Percentiles rank a stretch among this genome's conserved stretches.
Evolutionary conservation across 2,888 invertebrate genomes (phyloP).

Genomic region (Cephus runcator): DNA sequence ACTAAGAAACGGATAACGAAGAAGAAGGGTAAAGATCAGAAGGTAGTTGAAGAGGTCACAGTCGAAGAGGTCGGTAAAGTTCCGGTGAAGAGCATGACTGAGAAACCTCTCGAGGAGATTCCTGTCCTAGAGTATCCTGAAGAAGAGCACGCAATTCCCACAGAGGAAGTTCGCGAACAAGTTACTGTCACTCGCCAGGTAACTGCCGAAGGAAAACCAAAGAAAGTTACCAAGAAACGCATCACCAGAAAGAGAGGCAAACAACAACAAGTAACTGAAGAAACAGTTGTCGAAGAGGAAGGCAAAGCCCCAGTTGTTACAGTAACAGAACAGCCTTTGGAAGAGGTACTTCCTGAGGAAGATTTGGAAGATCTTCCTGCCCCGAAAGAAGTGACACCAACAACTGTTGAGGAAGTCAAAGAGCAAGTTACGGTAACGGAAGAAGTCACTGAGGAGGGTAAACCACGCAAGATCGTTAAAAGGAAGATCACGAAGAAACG

Average conservation of each 20-base stretch:
- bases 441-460: slow-evolving; percentile 51
- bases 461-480: slow-evolving; percentile 56
- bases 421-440: slow-evolving; percentile 55
- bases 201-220: slow-evolving; percentile 37
- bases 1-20: slow-evolving; percentile 54
- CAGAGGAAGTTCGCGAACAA: slow-evolving; percentile 22
- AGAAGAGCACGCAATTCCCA: slow-evolving; percentile 29
- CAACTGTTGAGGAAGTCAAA: slow-evolving; percentile 48
- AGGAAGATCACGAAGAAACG: slow-evolving; percentile 20
- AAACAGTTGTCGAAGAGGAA: slow-evolving; percentile 33
- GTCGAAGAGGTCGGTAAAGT: slow-evolving; percentile 35
- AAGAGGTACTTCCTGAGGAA: slow-evolving; percentile 33
- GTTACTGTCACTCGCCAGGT: slow-evolving; percentile 36
- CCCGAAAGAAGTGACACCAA: slow-evolving; percentile 29
- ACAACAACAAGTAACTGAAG: slow-evolving; percentile 42
- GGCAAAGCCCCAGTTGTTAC: slow-evolving; percentile 38
- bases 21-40: slow-evolving; percentile 45
- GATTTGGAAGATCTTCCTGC: slow-evolving; percentile 38
- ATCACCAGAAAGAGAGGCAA: slow-evolving; percentile 63
- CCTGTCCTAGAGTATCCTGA: slow-evolving; percentile 2
- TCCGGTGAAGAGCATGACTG: slow-evolving; percentile 44
- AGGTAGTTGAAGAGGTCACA: slow-evolving; percentile 47
- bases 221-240: slow-evolving; percentile 22
- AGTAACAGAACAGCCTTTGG: slow-evolving; percentile 10
- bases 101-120: slow-evolving; percentile 18